Percentiles rank a stretch among this genome's conserved stretches.
These are phyloP conservation scores for Aphodius granarius DNA, from an alignment of 2,888 invertebrate genomes.

Conservation along the genomic window DNA sequence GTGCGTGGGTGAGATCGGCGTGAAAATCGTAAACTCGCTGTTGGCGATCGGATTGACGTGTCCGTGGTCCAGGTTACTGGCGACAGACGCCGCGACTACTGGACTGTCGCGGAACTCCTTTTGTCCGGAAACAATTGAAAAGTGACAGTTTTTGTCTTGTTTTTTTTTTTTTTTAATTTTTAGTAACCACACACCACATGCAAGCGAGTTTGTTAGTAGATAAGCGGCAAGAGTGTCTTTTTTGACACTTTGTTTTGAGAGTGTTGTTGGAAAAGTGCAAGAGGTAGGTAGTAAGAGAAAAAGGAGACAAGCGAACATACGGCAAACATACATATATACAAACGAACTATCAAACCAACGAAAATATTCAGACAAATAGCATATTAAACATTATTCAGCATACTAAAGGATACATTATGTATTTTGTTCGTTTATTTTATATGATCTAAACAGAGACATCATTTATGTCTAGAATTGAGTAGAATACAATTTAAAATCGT, in stretches of 20 bases:
- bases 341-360: too few relatives aligned
- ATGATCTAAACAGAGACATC: too few relatives aligned
- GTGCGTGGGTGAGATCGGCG: conserved; percentile 51
- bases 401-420: too few relatives aligned
- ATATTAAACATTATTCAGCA: too few relatives aligned
- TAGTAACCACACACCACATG: conserved; percentile 10
- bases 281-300: neutral
- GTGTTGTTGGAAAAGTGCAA: neutral
- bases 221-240: neutral
- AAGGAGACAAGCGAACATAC: neutral
- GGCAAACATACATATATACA: too few relatives aligned
- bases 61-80: conserved; percentile 48
- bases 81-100: conserved; percentile 45
- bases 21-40: conserved; percentile 53
- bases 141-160: neutral
- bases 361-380: too few relatives aligned
- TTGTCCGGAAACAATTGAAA: conserved; percentile 31
- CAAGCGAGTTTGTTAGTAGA: neutral
- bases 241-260: neutral
- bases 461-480: too few relatives aligned
- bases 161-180: neutral
- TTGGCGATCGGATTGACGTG: conserved; percentile 52
- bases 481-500: too few relatives aligned
- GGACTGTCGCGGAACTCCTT: conserved; percentile 53
- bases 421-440: too few relatives aligned